These are phyloP conservation scores for Timema podura DNA, from an alignment of 2,888 invertebrate species.

Conservation along the genomic window DNA sequence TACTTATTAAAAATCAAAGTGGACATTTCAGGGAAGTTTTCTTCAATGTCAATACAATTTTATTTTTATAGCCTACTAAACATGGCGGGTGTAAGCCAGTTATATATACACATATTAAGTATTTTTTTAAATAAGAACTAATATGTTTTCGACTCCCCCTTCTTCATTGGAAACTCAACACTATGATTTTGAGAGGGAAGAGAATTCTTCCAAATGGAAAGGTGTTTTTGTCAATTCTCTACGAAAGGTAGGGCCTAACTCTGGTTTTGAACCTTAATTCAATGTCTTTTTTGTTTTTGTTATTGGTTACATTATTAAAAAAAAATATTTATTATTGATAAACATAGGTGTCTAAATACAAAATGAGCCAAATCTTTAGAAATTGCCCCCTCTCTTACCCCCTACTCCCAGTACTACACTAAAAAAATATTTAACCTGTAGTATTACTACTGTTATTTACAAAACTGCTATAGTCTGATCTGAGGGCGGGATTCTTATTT, in stretches of 20 bases:
- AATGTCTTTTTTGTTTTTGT: conserved; percentile 16
- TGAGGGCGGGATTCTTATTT: too few species aligned
- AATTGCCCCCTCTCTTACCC: background rate
- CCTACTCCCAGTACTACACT: too few species aligned
- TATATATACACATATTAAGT: conserved; percentile 25
- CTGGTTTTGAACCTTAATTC: too few species aligned
- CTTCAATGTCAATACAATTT: background rate
- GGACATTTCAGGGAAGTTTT: too few species aligned
- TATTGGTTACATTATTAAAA: background rate
- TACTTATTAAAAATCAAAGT: too few species aligned
- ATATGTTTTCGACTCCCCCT: conserved; percentile 35
- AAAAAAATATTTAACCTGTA: background rate
- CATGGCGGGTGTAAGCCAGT: conserved; percentile 32
- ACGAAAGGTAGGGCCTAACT: conserved; percentile 64
- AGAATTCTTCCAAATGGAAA: conserved; percentile 89
- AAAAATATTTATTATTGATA: background rate
- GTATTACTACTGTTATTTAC: too few species aligned
- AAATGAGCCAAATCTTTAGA: background rate
- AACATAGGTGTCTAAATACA: background rate
- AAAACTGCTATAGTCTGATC: too few species aligned
- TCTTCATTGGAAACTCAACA: conserved; percentile 35
- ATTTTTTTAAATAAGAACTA: conserved; percentile 25
- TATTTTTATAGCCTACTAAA: conserved; percentile 20
- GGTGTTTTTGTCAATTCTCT: conserved; percentile 83
- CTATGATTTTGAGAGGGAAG: conserved; percentile 84